Base-by-base conservation (phyloP, 2,888 invertebrate genomes). In the Drosophila neutralis region DNA sequence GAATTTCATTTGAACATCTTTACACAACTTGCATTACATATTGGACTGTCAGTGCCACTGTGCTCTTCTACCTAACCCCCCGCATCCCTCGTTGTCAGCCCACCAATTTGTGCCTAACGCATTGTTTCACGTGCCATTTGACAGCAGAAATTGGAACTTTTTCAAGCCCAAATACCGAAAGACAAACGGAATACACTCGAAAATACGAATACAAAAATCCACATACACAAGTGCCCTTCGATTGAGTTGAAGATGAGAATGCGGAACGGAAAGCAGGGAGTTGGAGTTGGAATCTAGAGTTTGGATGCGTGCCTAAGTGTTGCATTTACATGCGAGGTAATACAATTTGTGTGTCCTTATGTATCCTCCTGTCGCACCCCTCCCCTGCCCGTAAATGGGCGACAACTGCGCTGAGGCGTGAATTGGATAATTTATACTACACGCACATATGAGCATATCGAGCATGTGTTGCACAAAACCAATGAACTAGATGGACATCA, bases 351-450 rank as follows among this genome's bases (percentile, higher is more conserved):
- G 49, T 40, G 57, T 40, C 40, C 57, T 57, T 57, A 40, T 57
- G 31, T 62, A 69, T 64, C 65, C 61, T 59, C 24, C 24, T 24
- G 21, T 24, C 24, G 8, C 15, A 15, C 36, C 33, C 42, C 51
- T 36, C 29, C 49, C 65, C 60, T 52, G 24, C 59, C 31, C 10
- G 5, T 31, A 40, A 61, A 27, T 61, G 69, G 75, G 67, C 70
- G 67, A 73, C 65, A 71, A 62, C 70, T 73, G 85, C 77, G 75
- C 54, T 69, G 82, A 81, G 81, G 89, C 87, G 90, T 89, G 90
- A 90, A 90, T 90, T 87, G 89, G 90, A 90, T 90, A 90, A 88
- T 84, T 84, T 86, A 81, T 83, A 80, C 78, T 59, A 77, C 72
- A 78, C 75, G 77, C 73, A 73, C 65, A 72, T 63, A 65, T 70